Percentiles rank a stretch among this genome's conserved stretches.
These are phyloP conservation scores for Uloborus plumipes DNA, from an alignment of 2,888 invertebrate species.

Conservation along the genomic window DNA sequence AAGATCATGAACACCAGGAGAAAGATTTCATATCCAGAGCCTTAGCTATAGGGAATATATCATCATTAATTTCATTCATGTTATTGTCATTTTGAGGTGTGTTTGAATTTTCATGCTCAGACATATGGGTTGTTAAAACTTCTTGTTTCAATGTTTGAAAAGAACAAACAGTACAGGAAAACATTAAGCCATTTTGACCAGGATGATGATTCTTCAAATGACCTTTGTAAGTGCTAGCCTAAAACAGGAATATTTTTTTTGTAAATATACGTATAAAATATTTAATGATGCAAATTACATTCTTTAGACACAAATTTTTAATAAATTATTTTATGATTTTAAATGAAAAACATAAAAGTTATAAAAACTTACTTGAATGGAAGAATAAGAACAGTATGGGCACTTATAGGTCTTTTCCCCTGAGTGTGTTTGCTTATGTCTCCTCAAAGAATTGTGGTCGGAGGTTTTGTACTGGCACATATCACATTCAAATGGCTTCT, in stretches of 20 bases:
- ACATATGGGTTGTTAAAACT: conserved; percentile 71
- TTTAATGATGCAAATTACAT: no score
- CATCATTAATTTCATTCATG: conserved; percentile 23
- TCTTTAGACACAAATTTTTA: no score
- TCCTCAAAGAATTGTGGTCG: conserved; percentile 85
- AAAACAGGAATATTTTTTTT: conserved; percentile 68
- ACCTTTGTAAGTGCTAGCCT: conserved; percentile 82
- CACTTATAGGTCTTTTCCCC: conserved; percentile 84
- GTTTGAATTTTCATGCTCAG: conserved; percentile 42
- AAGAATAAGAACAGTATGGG: conserved; percentile 82
- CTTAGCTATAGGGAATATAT: conserved; percentile 50
- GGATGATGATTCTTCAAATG: conserved; percentile 83
- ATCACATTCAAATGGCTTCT: conserved; percentile 84
- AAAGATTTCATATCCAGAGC: conserved; percentile 56
- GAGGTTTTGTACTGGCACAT: conserved; percentile 81
- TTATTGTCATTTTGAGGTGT: conserved; percentile 7
- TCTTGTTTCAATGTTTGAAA: conserved; percentile 79
- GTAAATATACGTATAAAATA: no score
- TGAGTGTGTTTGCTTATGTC: conserved; percentile 84
- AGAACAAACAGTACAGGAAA: conserved; percentile 77
- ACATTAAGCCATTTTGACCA: conserved; percentile 77
- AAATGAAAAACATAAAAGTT: not conserved
- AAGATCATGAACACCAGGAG: conserved; percentile 46
- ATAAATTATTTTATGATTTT: no score
- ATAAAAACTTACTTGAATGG: conserved; percentile 74